Conservation (phyloP, 2,113 vertebrate species). For the Capreolus pygargus region DNA sequence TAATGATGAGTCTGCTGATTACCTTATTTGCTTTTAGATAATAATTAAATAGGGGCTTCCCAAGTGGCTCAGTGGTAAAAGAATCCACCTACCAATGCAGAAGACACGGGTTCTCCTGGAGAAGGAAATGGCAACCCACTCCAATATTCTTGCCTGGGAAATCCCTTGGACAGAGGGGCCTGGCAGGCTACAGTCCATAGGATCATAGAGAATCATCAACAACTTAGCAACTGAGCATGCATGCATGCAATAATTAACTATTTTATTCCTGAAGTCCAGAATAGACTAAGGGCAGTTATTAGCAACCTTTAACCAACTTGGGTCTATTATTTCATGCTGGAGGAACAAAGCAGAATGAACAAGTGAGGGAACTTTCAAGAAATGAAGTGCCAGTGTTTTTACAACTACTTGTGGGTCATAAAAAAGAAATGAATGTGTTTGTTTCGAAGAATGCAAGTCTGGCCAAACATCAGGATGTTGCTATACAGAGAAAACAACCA, state of each 20-base stretch:
- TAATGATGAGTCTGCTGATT: not conserved
- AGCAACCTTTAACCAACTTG: not conserved
- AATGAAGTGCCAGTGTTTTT: conserved; percentile 43
- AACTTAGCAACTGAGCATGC: not conserved
- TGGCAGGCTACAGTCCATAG: not conserved
- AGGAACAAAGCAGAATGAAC: not conserved
- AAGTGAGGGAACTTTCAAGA: conserved; percentile 8
- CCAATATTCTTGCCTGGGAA: not conserved
- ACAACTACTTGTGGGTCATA: not conserved
- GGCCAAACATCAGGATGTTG: conserved; percentile 40
- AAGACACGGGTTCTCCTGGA: not conserved
- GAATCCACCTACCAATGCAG: not conserved
- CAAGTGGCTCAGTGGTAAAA: not conserved
- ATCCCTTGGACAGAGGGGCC: not conserved
- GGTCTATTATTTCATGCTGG: not conserved
- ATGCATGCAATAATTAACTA: not conserved
- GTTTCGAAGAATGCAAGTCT: conserved; percentile 35
- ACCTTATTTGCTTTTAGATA: not conserved
- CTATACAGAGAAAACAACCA: conserved; percentile 26
- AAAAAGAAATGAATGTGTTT: conserved; percentile 43
- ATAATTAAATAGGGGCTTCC: not conserved
- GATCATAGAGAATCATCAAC: not conserved
- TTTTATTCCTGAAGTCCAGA: not conserved
- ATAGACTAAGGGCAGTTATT: not conserved
- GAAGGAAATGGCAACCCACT: not conserved